A percentile compares a stretch with the other conserved stretches of the same genome.
Evolutionary conservation across 2,113 vertebrate species (phyloP).

Genomic region (Galbula dea): DNA sequence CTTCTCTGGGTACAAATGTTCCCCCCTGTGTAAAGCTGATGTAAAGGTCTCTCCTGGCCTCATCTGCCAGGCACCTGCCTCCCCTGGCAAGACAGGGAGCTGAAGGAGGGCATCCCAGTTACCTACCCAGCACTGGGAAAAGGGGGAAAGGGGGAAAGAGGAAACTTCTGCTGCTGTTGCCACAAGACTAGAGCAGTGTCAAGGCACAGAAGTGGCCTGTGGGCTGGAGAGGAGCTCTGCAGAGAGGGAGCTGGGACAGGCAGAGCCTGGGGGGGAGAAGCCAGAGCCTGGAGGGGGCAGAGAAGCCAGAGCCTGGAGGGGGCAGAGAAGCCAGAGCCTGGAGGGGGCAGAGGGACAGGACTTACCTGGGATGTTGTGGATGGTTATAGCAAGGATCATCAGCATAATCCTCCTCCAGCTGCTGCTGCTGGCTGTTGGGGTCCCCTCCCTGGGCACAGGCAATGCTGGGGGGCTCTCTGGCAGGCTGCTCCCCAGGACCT

Average conservation of each 20-base stretch:
- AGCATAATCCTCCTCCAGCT: slow-evolving; percentile 90
- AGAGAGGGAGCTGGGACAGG: too few relatives aligned
- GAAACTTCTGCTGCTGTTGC: background rate
- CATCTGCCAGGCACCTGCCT: background rate
- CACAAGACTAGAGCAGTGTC: background rate
- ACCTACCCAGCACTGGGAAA: background rate
- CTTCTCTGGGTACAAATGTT: background rate
- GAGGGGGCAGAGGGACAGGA: fast-evolving
- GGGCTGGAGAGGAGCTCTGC: too few relatives aligned
- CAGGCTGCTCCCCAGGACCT: background rate
- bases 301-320: background rate
- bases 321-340: background rate
- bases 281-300: too few relatives aligned
- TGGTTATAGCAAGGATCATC: slow-evolving; percentile 93
- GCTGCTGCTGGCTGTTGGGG: background rate
- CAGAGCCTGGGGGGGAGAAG: too few relatives aligned
- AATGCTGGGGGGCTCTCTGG: background rate
- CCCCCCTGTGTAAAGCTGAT: background rate
- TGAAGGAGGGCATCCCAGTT: background rate
- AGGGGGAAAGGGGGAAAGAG: background rate
- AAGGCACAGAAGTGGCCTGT: background rate
- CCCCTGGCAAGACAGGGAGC: background rate
- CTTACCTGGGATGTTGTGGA: slow-evolving; percentile 96
- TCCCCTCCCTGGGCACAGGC: background rate
- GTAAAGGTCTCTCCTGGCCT: background rate